Base-by-base conservation (phyloP, 2,797 vertebrate genomes). In the Phoeniculus purpureus region DNA sequence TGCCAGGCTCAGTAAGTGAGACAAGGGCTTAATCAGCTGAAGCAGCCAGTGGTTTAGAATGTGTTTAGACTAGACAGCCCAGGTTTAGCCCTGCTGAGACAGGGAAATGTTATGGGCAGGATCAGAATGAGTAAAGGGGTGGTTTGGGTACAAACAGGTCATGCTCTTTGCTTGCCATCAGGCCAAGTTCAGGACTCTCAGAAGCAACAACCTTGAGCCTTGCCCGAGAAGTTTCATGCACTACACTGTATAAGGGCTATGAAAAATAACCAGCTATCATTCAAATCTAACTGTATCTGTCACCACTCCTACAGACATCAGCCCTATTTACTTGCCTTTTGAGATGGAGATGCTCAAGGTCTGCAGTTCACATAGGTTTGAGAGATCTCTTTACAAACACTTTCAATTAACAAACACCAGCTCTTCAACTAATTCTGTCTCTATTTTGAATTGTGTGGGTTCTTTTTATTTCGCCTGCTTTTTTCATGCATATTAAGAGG, bases 61-160 rank as follows among this genome's bases (percentile, higher is more conserved):
- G 6, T 6, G 27, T 40, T 89, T 71, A 79, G 58, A 89, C 21
- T 61, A 72, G 52, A 81, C 89, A 79, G 45, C 21, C 59, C 81
- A 96, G 52, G 60, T 87, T 90, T 92, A 95, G 48, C 54, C 79
- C 67, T 58, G 71, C 76, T 83, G 86, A 94, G 76, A 83, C 40
- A 62, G 7, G 3, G 52, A 31, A 83, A 87, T 55, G 34, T 56
- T 89, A 73, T 18, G 72, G 91, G 56, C 56, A 70, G 73, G 59
- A 94, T 85, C 83, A 91, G 18, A 43, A 55, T 70, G 60, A 92
- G 79, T 34, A 80, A 68, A 66, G 59, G 40, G 27, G 31, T 34
- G 51, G 77, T 54, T 56, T 67, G 47, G 15, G 17, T 82, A 72
- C 65, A 67, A 73, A 70, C 16, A 65, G 43, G 26, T n/a, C 61